phyloP scores from a whole-genome alignment of 2,797 vertebrate genomes.

The Glyptemys insculpta region DNA sequence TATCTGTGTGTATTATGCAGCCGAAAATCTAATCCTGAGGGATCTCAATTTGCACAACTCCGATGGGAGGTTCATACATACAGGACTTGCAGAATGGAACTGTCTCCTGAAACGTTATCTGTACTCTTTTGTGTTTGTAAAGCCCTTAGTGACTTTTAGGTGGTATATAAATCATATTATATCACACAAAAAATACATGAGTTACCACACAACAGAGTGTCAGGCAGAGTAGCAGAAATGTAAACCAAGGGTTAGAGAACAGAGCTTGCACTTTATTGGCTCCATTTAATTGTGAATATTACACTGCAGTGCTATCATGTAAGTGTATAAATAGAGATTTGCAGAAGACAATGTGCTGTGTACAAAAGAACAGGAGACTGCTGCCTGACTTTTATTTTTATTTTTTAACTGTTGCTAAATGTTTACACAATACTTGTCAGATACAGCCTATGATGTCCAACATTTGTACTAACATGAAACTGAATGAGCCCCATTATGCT shows the following conservation, averaged over 20 bases:
- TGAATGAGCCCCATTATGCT: not conserved
- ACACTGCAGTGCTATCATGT: not conserved
- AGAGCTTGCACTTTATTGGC: not conserved
- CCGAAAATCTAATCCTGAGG: not conserved
- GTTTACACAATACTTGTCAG: not conserved
- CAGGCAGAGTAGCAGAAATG: not conserved
- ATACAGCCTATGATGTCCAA: not conserved
- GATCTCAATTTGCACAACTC: slow-evolving; percentile 46
- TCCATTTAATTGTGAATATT: not conserved
- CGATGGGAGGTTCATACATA: not conserved
- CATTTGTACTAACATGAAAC: not conserved
- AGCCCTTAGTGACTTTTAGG: not conserved
- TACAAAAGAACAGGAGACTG: not conserved
- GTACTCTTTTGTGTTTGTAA: not conserved
- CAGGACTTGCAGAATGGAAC: slow-evolving; percentile 46
- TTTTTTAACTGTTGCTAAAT: not conserved
- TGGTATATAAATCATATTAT: not conserved
- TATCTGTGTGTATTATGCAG: not conserved
- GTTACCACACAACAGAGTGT: not conserved
- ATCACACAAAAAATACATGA: not conserved
- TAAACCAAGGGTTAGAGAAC: not conserved
- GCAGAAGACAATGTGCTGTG: not conserved
- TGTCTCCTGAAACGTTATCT: not conserved
- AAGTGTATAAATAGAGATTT: not conserved
- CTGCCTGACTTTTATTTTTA: not conserved